Base-by-base conservation (phyloP, 2,113 vertebrate genomes). In the Galemys pyrenaicus region DNA sequence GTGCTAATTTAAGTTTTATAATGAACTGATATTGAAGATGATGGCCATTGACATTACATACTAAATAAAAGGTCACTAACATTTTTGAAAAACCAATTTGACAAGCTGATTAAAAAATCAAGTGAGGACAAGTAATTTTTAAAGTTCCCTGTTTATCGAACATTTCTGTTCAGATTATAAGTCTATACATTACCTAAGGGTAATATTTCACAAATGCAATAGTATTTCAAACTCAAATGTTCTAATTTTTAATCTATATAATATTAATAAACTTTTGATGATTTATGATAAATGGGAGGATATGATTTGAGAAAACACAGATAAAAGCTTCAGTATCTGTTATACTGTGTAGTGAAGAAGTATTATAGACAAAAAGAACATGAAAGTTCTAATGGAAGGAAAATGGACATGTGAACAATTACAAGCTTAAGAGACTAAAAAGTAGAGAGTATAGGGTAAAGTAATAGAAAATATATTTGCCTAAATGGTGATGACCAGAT, bases 1-100 rank as follows among this genome's bases (percentile, higher is more conserved):
- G 8, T 22, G 20, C 5, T 74, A 84, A 60, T 32, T 83, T 54
- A 86, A 92, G 15, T 77, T 94, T 89, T 79, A 73, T 2, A 87
- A 87, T 54, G 78, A 82, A 70, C 11, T 56, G n/a, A 89, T 65
- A 80, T 7, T 89, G 39, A 95, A 92, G 89, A 92, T 79, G 60
- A 93, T 49, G 44, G 28, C 9, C 28, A 92, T 46, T 71, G 94
- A 70, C 28, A n/a, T n/a, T 79, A 70, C 9, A 70, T 9, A 58
- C 20, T 84, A 35, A 95, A 39, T 39, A 85, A 92, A 84, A 86
- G 19, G 81, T 85, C 32, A 65, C 35, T 58, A 92, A 74, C 3
- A 75, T 20, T 88, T 74, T 58, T 94, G n/a, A 84, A 51, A 83
- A 39, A 78, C 39, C 58, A 85, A 96, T 75, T 86, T 74, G 90